Evolutionary conservation across 2,113 vertebrate genomes (phyloP), one percentile per base, ranked within the genome.

Genomic region (Salvelinus namaycush): DNA sequence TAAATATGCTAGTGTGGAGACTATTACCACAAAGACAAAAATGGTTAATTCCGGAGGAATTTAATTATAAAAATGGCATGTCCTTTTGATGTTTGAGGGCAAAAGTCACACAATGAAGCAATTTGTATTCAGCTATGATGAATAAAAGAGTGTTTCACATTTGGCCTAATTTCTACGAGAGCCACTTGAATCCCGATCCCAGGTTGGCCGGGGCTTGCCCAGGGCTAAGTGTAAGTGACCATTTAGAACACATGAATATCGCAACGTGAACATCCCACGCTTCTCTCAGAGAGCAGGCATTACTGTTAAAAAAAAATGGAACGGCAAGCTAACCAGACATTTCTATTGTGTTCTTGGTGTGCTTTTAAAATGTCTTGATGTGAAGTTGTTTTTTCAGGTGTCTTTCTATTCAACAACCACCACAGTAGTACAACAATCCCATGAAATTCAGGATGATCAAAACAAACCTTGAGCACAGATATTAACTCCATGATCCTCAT

Each of bases 121-220:
- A 82, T 83, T 78, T 77, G 72, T 73, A 70, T 75, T 81, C 69
- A 75, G 70, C 67, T 71, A 62, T 70, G 64, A 76, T 74, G 62
- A 83, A 83, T 59, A 76, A 68, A 81, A 79, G 51, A 48, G 62
- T 34, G 76, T 79, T 74, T 79, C 72, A 68, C 71, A 79, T 81
- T 81, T 79, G 74, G 44, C 71, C 71, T 72, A 74, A 81, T 79
- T 77, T 79, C 71, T 79, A 64, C 74, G 70, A 81, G 79, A 74
- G 77, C 68, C 70, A 79, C 76, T 81, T 75, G 69, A 79, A 77
- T 31, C 54, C 70, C 59, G 67, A 81, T 73, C 60, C 60, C n/a
- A 44, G 22, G 74, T 72, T 79, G 51, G 16, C 72, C 68, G 26
- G 20, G 59, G 75, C 68, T 62, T 54, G 66, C 72, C 67, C 68